Base-by-base conservation (phyloP, 2,113 vertebrate genomes). In the Nicator chloris region DNA sequence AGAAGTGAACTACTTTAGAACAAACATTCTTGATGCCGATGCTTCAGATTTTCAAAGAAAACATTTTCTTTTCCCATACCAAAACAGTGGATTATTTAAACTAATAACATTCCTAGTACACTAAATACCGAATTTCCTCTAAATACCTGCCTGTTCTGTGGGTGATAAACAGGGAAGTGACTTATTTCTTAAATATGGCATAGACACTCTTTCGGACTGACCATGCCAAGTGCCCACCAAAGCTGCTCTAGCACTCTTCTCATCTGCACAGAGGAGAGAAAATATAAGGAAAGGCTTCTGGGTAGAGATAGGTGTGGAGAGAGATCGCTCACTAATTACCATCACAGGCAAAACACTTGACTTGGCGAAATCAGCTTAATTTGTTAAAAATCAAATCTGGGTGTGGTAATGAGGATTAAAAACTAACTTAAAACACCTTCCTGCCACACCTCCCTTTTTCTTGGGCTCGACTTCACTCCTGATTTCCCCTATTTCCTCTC, bases 281-380 rank as follows among this genome's bases (percentile, higher is more conserved):
- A 73, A 53, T 47, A 54, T 5, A 17, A 54, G 24, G 39, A 53
- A 79, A 80, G 4, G 17, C 6, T 54, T 6, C 26, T 10, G 14
- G 8, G 8, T 22, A 6, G 39, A 59, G 23, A n/a, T 9, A 30
- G 78, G 16, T 6, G 7, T 16, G 14, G 28, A 65, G 28, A n/a
- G 17, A 53, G 45, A 47, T 39, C 1, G 0, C 28, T 68, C 45
- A 40, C 17, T 13, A 31, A 19, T 47, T 53, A 28, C 21, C 11
- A 30, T 19, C 11, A 35, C 9, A n/a, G 30, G 18, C 24, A 60
- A 47, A 80, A 27, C 26, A 12, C 4, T 53, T 0, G 0, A 31
- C 11, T 39, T 40, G 12, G 7, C 3, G 10, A 53, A 66, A 66
- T 35, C 30, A 40, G 3, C 39, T 84, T 17, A n/a, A 71, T 79